Conservation (phyloP, 2,888 invertebrate genomes). For the Scrobipalpa costella region DNA sequence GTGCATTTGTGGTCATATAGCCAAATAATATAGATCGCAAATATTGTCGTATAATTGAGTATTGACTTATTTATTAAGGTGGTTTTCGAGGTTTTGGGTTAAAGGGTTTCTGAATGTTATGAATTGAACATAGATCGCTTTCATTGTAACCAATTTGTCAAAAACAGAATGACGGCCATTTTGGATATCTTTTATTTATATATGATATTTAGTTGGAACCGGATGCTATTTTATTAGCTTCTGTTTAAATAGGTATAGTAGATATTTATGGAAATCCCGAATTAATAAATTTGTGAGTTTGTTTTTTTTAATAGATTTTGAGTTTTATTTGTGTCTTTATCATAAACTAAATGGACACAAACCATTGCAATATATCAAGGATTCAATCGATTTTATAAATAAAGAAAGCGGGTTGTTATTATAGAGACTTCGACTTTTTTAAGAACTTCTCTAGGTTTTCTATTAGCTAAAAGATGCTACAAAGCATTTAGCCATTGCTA, state of each 20-base stretch:
- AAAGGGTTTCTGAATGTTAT: neutral
- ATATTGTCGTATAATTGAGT: constrained; percentile 2
- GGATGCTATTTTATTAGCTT: too few relatives aligned
- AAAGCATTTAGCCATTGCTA: neutral
- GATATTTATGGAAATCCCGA: too few relatives aligned
- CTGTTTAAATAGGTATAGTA: too few relatives aligned
- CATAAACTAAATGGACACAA: neutral
- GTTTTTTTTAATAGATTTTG: neutral
- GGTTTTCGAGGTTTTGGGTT: neutral
- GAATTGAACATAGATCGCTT: neutral
- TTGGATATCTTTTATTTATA: too few relatives aligned
- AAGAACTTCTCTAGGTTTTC: neutral
- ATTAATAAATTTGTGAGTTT: neutral
- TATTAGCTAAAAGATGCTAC: neutral
- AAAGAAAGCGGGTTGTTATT: too few relatives aligned
- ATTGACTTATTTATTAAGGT: neutral
- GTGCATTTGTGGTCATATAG: constrained; percentile 17
- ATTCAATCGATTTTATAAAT: too few relatives aligned
- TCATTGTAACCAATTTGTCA: too few relatives aligned
- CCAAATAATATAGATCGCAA: constrained; percentile 10
- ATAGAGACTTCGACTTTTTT: too few relatives aligned
- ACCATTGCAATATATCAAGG: neutral
- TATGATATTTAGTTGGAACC: too few relatives aligned
- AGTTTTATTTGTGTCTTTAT: neutral
- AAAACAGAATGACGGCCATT: too few relatives aligned